Evolutionary conservation across 2,888 invertebrate genomes (phyloP).

Genomic region (Cryptocephalus moraei): DNA sequence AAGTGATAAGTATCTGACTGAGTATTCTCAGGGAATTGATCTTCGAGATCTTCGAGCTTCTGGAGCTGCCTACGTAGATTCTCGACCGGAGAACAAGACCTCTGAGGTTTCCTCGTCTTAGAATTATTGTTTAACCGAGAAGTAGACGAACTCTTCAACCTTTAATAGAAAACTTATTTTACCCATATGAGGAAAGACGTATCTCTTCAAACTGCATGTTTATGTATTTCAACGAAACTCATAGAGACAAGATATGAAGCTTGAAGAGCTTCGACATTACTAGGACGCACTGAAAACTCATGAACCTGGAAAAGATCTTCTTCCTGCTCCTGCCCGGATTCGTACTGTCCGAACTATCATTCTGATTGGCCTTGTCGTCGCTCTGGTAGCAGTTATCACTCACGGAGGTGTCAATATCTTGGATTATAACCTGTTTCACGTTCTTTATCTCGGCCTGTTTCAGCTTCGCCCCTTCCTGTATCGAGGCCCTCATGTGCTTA

Average conservation of each 20-base stretch:
- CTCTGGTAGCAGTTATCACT: constrained; percentile 41
- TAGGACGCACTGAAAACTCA: not conserved
- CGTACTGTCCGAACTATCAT: constrained; percentile 41
- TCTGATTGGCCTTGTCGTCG: constrained; percentile 32
- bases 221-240: too few species aligned
- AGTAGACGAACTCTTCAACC: constrained; percentile 37
- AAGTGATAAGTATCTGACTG: constrained; percentile 66
- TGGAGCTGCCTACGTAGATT: constrained; percentile 70
- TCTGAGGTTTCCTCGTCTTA: constrained; percentile 42
- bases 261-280: not conserved
- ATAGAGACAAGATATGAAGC: too few species aligned
- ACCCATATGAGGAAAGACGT: too few species aligned
- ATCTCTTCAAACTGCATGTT: too few species aligned
- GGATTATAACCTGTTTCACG: constrained; percentile 31
- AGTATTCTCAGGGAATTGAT: constrained; percentile 60
- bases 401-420: constrained; percentile 37
- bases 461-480: constrained; percentile 26
- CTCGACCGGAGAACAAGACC: constrained; percentile 66
- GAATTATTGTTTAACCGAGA: constrained; percentile 51
- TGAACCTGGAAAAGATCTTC: constrained; percentile 53
- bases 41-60: constrained; percentile 72
- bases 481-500: constrained; percentile 25
- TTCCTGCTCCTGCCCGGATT: constrained; percentile 49
- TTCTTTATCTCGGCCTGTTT: constrained; percentile 27
- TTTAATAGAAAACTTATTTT: not conserved